Percentiles rank a stretch among this genome's conserved stretches.
Evolutionary conservation across 2,888 invertebrate genomes (phyloP).

Genomic region (Eristalis intricaria): DNA sequence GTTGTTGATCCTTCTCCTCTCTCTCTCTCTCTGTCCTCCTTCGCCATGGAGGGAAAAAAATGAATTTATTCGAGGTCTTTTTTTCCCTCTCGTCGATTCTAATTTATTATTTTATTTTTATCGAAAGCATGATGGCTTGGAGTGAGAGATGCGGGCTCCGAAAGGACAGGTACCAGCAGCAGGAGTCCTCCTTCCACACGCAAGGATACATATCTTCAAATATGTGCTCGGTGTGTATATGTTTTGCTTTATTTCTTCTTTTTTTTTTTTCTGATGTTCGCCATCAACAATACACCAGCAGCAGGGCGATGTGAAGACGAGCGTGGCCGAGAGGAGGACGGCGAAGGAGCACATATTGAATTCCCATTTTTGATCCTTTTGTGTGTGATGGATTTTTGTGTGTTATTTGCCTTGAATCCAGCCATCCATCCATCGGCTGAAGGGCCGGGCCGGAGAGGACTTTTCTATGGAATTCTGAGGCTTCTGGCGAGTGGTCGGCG

Average conservation of each 20-base stretch:
- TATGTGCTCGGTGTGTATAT: conserved; percentile 41
- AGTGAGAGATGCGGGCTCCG: conserved; percentile 48
- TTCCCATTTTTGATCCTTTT: conserved; percentile 57
- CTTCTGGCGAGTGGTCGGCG: neutral
- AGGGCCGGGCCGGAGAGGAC: neutral
- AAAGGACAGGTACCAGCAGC: conserved; percentile 34
- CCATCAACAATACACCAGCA: conserved; percentile 52
- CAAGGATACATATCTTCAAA: conserved; percentile 52
- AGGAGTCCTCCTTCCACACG: conserved; percentile 29
- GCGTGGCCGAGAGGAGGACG: neutral
- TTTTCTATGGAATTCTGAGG: neutral
- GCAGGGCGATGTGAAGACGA: neutral
- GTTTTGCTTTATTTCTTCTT: conserved; percentile 16
- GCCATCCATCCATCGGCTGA: neutral
- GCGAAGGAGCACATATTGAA: conserved; percentile 61
- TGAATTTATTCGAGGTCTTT: conserved; percentile 34
- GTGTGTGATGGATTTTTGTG: conserved; percentile 60
- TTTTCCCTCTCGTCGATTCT: conserved; percentile 28
- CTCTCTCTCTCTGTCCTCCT: neutral
- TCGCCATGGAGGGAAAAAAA: conserved; percentile 3
- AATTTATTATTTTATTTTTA: conserved; percentile 60
- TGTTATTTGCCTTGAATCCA: conserved; percentile 53
- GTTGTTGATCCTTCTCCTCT: neutral
- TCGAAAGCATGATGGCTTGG: conserved; percentile 16
- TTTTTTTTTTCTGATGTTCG: conserved; percentile 17